Evolutionary conservation across 1,140 invertebrate genomes (phyloP).

Genomic region (Akabosia matsudoensis): DNA sequence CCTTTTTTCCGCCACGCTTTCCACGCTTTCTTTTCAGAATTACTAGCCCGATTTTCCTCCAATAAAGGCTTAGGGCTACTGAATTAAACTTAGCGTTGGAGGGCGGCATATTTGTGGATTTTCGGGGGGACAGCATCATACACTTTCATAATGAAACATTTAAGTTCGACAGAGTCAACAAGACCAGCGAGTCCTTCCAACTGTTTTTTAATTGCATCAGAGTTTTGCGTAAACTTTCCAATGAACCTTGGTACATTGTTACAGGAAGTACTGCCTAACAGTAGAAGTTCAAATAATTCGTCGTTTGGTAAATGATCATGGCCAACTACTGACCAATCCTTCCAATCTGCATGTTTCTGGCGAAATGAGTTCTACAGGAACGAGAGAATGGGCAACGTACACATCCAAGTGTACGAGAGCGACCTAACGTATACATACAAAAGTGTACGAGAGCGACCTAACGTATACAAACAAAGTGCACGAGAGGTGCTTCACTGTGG

Average conservation of each 20-base stretch:
- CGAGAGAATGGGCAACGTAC: not conserved
- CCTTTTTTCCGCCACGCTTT: not conserved
- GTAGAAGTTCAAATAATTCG: not conserved
- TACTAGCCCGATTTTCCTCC: not conserved
- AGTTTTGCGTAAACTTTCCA: not conserved
- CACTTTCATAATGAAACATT: not conserved
- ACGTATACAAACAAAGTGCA: too few species aligned
- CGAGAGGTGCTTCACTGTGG: too few species aligned
- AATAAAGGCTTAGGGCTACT: not conserved
- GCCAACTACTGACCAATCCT: not conserved
- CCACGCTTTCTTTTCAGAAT: too few species aligned
- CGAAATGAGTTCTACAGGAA: not conserved
- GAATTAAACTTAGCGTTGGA: not conserved
- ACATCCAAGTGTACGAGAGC: too few species aligned
- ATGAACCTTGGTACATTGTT: not conserved
- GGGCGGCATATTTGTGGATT: not conserved
- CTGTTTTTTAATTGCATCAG: not conserved
- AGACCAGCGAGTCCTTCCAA: not conserved
- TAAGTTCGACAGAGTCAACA: not conserved
- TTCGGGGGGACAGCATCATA: not conserved
- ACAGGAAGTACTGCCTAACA: not conserved
- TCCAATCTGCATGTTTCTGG: not conserved
- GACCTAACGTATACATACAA: too few species aligned
- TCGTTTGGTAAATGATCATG: not conserved
- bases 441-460: too few species aligned